Conservation (phyloP, 2,888 invertebrate genomes). For the Aphodius sticticus region DNA sequence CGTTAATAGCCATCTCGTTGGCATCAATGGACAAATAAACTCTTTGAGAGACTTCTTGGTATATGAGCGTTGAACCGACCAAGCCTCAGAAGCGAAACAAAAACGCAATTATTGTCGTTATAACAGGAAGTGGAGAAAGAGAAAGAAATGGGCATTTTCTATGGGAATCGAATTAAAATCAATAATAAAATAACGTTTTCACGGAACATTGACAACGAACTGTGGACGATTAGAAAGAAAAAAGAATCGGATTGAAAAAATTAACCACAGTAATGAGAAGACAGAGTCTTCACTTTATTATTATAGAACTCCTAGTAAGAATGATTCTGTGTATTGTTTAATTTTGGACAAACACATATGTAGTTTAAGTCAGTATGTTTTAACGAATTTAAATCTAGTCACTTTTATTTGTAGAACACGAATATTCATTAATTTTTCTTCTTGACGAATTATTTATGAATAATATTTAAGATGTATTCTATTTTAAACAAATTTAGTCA, state of each 20-base stretch:
- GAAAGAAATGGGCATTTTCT: neutral
- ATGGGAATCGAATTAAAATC: neutral
- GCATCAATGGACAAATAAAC: neutral
- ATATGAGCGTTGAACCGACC: neutral
- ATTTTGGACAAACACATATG: too few relatives aligned
- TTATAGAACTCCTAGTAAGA: too few relatives aligned
- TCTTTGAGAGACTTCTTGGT: neutral
- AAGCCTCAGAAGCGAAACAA: neutral
- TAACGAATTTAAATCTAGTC: too few relatives aligned
- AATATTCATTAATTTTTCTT: too few relatives aligned
- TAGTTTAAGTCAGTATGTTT: too few relatives aligned
- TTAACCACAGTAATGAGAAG: neutral
- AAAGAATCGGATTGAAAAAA: neutral
- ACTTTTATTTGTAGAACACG: too few relatives aligned
- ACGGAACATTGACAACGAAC: neutral
- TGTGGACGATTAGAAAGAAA: neutral
- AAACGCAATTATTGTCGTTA: constrained; percentile 4
- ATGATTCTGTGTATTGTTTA: too few relatives aligned
- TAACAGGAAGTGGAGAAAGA: neutral
- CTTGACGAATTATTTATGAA: too few relatives aligned
- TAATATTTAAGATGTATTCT: too few relatives aligned
- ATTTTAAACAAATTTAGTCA: too few relatives aligned
- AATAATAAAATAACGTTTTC: neutral
- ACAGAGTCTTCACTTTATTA: too few relatives aligned
- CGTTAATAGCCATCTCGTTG: neutral